These are phyloP conservation scores for Bhutanitis thaidina DNA, from an alignment of 2,888 invertebrate species.

Conservation along the genomic window DNA sequence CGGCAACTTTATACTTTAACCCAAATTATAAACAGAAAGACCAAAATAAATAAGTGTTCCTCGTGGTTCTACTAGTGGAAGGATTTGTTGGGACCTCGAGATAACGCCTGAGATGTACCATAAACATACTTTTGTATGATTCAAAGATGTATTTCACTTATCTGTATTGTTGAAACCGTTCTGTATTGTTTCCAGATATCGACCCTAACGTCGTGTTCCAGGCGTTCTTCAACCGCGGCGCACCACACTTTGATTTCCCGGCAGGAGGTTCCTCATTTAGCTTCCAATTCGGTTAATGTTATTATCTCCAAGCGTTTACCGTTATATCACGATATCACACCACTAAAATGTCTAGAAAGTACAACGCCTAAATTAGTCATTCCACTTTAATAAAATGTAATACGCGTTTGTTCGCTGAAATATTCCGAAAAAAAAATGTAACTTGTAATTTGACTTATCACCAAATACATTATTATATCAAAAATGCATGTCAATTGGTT, in stretches of 20 bases:
- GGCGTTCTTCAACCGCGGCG: slow-evolving; percentile 86
- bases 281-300: slow-evolving; percentile 84
- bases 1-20: no score
- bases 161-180: no score
- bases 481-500: slow-evolving; percentile 17
- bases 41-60: no score
- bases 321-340: not conserved
- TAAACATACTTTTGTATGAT: no score
- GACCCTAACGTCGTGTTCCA: slow-evolving; percentile 93
- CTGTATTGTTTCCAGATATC: slow-evolving; percentile 79
- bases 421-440: not conserved
- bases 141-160: no score
- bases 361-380: slow-evolving; percentile 32
- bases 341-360: slow-evolving; percentile 18
- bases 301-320: not conserved
- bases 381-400: slow-evolving; percentile 25
- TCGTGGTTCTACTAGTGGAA: no score
- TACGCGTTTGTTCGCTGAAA: not conserved
- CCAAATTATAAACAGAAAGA: no score
- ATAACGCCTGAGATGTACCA: no score
- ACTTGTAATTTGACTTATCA: slow-evolving; percentile 7
- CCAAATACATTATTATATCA: slow-evolving; percentile 25
- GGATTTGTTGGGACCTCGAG: no score
- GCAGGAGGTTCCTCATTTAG: slow-evolving; percentile 80
- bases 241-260: slow-evolving; percentile 78